Evolutionary conservation across 2,113 vertebrate species (phyloP), one percentile per base, ranked within the genome.

Genomic region (Zapus hudsonius): DNA sequence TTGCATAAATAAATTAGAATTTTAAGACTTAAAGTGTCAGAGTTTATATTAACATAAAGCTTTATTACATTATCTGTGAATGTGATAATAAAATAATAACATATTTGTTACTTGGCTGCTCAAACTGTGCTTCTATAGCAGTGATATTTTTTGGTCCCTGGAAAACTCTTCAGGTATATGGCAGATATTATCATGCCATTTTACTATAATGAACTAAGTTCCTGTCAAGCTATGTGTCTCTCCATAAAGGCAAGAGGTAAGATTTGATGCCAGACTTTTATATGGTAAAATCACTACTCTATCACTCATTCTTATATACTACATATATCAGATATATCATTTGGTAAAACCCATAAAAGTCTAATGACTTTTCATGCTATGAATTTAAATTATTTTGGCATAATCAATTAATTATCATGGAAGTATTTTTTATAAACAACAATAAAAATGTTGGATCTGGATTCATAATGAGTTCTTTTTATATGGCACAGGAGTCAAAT

Each of bases 51-150:
- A 67, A 87, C 25, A 78, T 59, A 67, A 44, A 47, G 7, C 5
- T 91, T 79, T 78, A 55, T 78, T 82, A 79, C 0, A 42, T 76
- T 81, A 27, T 72, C 85, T 52, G 17, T 47, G 36, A 44, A 52
- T 31, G 5, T 86, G 57, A 63, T 86, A 69, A 91, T 82, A 42
- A 57, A 89, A 61, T 82, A 66, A 38, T 44, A 89, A 61, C 82
- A 66, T 44, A 72, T 44, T 92, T 69, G 38, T 61, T 73, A 66
- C 38, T 27, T 67, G 63, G 55, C 15, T 78, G 19, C 86, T 81
- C 38, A 36, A 3, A 19, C 29, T 38, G 29, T n/a, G 4, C 8
- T 81, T 80, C 67, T 36, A 27, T 22, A 29, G 47, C 42, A 61
- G 12, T 8, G 42, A 16, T 55, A 89, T 61, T 55, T 92, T 74